phyloP scores from a whole-genome alignment of 64 coral and sea anemone species.

The Trachythela sp. region DNA sequence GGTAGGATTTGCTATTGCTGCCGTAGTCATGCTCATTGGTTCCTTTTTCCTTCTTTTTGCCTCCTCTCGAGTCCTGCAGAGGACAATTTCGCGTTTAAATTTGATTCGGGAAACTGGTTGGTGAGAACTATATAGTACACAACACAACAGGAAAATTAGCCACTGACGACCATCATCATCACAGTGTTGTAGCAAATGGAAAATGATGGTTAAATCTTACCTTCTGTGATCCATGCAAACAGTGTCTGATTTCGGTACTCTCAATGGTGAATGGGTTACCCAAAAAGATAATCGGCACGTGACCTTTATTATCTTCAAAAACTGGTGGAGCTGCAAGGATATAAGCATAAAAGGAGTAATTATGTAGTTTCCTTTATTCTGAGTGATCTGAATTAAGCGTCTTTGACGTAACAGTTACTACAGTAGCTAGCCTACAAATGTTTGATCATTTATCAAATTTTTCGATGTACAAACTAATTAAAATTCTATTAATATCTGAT shows the following conservation, averaged over 20 bases:
- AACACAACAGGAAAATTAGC: no score
- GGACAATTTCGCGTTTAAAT: background rate
- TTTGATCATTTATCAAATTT: no score
- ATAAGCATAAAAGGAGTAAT: background rate
- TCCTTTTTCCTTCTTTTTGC: background rate
- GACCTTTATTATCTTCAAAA: background rate
- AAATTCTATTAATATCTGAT: no score
- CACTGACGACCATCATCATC: background rate
- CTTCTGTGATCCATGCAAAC: background rate
- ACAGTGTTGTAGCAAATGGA: background rate
- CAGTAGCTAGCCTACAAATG: no score
- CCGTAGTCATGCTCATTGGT: background rate
- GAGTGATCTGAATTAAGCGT: no score
- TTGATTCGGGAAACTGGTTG: background rate
- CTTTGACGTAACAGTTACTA: no score
- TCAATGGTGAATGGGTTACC: background rate
- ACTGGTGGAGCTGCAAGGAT: background rate
- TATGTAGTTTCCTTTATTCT: no score
- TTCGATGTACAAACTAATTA: no score
- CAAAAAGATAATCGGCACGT: background rate
- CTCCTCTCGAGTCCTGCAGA: background rate
- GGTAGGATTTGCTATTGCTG: background rate
- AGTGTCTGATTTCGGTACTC: background rate
- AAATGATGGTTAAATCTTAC: background rate
- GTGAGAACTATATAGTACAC: no score